These are phyloP conservation scores for Arenicola marina DNA, from an alignment of 2,888 invertebrate genomes.

Conservation along the genomic window DNA sequence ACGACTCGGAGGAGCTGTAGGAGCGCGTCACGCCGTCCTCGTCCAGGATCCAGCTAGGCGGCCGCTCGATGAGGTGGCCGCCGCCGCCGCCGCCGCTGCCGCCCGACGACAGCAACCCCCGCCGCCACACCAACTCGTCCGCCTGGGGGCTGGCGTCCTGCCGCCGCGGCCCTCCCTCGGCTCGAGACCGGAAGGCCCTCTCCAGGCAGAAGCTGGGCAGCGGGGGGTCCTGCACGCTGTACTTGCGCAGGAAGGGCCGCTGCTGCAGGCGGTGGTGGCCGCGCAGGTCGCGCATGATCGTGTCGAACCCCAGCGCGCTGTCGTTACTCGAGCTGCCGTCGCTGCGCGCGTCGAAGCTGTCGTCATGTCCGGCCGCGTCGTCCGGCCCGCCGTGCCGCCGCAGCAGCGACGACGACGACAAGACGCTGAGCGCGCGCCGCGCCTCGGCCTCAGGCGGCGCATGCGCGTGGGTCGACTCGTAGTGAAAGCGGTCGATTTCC, in stretches of 20 bases:
- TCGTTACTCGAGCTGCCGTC: slow-evolving; percentile 31
- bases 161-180: neutral
- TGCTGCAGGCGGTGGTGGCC: neutral
- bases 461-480: neutral
- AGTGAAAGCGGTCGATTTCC: slow-evolving; percentile 10
- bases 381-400: slow-evolving; percentile 12
- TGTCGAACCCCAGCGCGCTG: slow-evolving; percentile 31
- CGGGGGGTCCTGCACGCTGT: no score
- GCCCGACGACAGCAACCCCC: neutral
- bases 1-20: slow-evolving; percentile 33
- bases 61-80: neutral
- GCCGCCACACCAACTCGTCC: neutral
- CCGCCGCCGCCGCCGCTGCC: neutral
- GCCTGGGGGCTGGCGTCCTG: neutral
- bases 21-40: slow-evolving; percentile 12
- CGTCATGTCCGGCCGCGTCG: slow-evolving; percentile 4
- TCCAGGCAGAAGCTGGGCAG: no score
- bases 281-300: neutral
- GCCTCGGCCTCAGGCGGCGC: neutral
- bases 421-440: slow-evolving; percentile 12
- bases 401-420: slow-evolving; percentile 3
- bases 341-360: slow-evolving; percentile 19
- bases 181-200: neutral
- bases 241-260: neutral
- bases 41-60: neutral